phyloP scores from a whole-genome alignment of 2,888 invertebrate genomes.

The Strigamia crassipes region DNA sequence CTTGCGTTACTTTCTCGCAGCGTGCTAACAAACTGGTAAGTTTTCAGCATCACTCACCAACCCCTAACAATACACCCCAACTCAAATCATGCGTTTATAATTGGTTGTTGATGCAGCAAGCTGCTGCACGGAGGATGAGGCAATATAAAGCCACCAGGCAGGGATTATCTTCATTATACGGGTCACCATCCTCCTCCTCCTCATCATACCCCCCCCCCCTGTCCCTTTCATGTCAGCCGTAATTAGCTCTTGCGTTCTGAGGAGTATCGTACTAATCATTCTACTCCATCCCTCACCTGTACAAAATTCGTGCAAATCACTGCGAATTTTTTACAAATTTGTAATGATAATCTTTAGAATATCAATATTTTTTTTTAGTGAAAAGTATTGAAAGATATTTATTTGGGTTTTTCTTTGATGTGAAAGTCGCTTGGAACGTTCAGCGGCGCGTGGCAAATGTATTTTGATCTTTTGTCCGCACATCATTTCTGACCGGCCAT shows the following conservation, averaged over 20 bases:
- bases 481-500: neutral
- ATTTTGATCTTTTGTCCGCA: slow-evolving; percentile 1
- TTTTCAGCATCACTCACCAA: no score
- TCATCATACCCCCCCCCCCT: neutral
- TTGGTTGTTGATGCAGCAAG: slow-evolving; percentile 2
- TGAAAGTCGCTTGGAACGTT: neutral
- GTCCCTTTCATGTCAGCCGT: slow-evolving; percentile 1
- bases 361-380: no score
- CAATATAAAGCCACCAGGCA: slow-evolving; percentile 10
- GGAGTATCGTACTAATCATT: neutral
- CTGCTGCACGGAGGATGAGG: neutral
- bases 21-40: no score
- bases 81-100: neutral
- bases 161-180: slow-evolving; percentile 10
- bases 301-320: no score
- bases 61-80: no score
- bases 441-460: neutral
- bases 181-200: neutral
- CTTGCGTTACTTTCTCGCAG: no score
- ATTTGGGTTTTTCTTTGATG: neutral
- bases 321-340: no score
- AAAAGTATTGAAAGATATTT: no score
- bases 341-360: neutral
- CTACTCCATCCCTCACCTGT: neutral
- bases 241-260: neutral